Conservation (phyloP, 2,888 invertebrate species). For the Agrenia bidenticulata region DNA sequence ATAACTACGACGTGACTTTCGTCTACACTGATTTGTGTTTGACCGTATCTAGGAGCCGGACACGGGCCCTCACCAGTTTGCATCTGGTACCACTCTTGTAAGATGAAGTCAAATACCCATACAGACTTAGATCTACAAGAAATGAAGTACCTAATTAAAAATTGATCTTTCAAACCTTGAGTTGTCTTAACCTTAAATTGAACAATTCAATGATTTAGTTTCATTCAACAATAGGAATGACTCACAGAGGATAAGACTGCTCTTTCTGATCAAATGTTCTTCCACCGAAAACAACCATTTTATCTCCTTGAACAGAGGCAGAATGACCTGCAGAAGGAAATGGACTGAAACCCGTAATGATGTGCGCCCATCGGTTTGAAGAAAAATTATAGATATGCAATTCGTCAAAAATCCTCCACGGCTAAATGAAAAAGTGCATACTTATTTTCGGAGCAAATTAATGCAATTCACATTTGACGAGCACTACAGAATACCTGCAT, state of each 20-base stretch:
- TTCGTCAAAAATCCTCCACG: slow-evolving; percentile 85
- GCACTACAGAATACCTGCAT: slow-evolving; percentile 38
- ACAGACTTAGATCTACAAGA: slow-evolving; percentile 71
- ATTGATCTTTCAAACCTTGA: too few species aligned
- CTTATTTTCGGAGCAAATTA: slow-evolving; percentile 7
- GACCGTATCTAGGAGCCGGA: slow-evolving; percentile 87
- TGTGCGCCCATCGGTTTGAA: slow-evolving; percentile 75
- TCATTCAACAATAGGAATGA: neutral
- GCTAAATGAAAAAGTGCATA: slow-evolving; percentile 55
- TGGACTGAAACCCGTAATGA: slow-evolving; percentile 65
- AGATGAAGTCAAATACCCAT: slow-evolving; percentile 81
- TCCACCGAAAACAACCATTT: slow-evolving; percentile 83
- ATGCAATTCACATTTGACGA: neutral
- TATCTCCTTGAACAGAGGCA: slow-evolving; percentile 76
- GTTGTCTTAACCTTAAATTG: neutral
- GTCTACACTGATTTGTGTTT: slow-evolving; percentile 83
- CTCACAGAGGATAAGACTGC: slow-evolving; percentile 50
- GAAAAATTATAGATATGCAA: slow-evolving; percentile 82
- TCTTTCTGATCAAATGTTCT: slow-evolving; percentile 46
- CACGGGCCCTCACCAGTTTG: slow-evolving; percentile 65
- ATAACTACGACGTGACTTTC: slow-evolving; percentile 75
- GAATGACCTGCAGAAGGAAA: slow-evolving; percentile 91
- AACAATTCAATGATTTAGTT: neutral
- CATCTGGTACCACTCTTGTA: slow-evolving; percentile 73
- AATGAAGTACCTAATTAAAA: neutral